Evolutionary conservation across 2,113 vertebrate species (phyloP).

Genomic region (Triplophysa tibetana): DNA sequence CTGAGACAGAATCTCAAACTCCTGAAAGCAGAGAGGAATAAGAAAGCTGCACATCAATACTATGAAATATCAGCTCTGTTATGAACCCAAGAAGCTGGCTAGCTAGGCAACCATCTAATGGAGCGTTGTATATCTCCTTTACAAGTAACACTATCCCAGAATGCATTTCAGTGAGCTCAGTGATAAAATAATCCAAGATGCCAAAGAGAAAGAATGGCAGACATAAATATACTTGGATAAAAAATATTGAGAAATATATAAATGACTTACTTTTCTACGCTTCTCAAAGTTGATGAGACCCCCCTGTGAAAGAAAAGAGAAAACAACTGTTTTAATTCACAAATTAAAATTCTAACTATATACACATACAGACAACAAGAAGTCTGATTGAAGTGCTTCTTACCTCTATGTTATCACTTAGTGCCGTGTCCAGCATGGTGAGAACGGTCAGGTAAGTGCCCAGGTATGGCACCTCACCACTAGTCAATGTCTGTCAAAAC

Average conservation of each 20-base stretch:
- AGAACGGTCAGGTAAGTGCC: slow-evolving; percentile 88
- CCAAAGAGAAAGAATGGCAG: no score
- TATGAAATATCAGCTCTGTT: not conserved
- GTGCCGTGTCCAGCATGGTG: slow-evolving; percentile 88
- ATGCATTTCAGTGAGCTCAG: not conserved
- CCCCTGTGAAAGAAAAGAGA: slow-evolving; percentile 65
- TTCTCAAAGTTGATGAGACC: slow-evolving; percentile 90
- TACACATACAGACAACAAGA: not conserved
- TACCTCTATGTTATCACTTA: slow-evolving; percentile 81
- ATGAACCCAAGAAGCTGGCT: no score
- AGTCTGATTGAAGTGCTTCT: slow-evolving; percentile 39
- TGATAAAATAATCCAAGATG: no score
- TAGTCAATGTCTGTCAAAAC: slow-evolving; percentile 59
- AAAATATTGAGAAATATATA: no score
- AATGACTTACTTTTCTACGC: slow-evolving; percentile 79
- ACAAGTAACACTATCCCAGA: not conserved
- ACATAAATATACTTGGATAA: no score
- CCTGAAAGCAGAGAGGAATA: slow-evolving; percentile 62
- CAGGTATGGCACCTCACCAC: slow-evolving; percentile 82
- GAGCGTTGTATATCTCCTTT: not conserved
- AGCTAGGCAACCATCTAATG: no score
- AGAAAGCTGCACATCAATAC: not conserved
- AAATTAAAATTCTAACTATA: not conserved
- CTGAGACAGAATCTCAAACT: slow-evolving; percentile 83
- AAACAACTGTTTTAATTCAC: no score